phyloP scores from a whole-genome alignment of 2,888 invertebrate genomes.

The Apeira syringaria region DNA sequence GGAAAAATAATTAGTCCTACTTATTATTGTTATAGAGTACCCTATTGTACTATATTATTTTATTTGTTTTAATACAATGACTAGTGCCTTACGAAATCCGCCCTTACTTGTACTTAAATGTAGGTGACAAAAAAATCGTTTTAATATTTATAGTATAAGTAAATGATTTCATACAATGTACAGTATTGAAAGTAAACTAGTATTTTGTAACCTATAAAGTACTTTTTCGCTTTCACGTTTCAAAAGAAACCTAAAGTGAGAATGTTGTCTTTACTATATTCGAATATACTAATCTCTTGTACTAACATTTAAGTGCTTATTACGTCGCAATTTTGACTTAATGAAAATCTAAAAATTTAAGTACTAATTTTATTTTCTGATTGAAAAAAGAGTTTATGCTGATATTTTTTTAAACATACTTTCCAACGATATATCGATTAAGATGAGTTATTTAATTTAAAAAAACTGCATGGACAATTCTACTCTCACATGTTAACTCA shows the following conservation, averaged over 20 bases:
- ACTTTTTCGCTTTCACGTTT: constrained; percentile 68
- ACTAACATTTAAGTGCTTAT: constrained; percentile 8
- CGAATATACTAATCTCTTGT: constrained; percentile 29
- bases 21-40: constrained; percentile 7
- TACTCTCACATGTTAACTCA: too few species aligned
- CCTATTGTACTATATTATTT: constrained; percentile 15
- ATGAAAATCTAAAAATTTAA: background rate
- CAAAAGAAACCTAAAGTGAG: constrained; percentile 67
- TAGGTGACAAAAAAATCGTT: constrained; percentile 7
- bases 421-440: too few species aligned
- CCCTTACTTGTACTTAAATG: constrained; percentile 14
- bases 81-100: constrained; percentile 20
- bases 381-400: too few species aligned
- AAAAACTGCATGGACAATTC: too few species aligned
- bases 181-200: too few species aligned
- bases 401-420: too few species aligned
- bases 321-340: background rate
- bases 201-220: constrained; percentile 19
- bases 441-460: too few species aligned
- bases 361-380: too few species aligned
- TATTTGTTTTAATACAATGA: constrained; percentile 1
- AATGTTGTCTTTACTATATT: constrained; percentile 36
- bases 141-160: too few species aligned
- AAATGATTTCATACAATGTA: too few species aligned
- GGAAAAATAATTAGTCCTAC: constrained; percentile 1